These are phyloP conservation scores for Cyanoderma ruficeps DNA, from an alignment of 2,113 vertebrate species.

Conservation along the genomic window DNA sequence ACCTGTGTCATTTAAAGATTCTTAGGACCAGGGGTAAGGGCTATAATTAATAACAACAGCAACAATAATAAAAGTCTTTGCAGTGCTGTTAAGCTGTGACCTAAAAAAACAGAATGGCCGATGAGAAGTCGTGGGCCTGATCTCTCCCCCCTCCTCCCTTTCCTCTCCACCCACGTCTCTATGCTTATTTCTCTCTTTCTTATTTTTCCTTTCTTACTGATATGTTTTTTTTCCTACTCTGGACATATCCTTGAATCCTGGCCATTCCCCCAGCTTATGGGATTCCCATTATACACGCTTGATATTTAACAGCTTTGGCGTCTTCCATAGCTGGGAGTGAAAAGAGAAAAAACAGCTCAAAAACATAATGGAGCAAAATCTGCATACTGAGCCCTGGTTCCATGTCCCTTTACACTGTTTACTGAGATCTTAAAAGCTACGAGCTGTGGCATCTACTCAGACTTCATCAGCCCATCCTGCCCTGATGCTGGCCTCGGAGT, in stretches of 20 bases:
- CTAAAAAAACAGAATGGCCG: not conserved
- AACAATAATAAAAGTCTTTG: not conserved
- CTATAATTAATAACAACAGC: not conserved
- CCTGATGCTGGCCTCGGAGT: slow-evolving; percentile 73
- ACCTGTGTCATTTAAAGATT: not conserved
- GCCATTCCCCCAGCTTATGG: slow-evolving; percentile 54
- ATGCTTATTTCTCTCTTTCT: not conserved
- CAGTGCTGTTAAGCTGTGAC: not conserved
- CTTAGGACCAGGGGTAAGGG: not conserved
- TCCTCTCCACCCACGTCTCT: not conserved
- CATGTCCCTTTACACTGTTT: slow-evolving; percentile 66
- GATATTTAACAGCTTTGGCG: slow-evolving; percentile 34
- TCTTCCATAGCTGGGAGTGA: slow-evolving; percentile 42
- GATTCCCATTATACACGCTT: slow-evolving; percentile 53
- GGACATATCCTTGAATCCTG: slow-evolving; percentile 65
- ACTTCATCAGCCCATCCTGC: slow-evolving; percentile 71
- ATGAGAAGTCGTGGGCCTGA: not conserved
- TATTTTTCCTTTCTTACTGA: slow-evolving; percentile 11
- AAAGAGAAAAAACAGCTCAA: slow-evolving; percentile 32
- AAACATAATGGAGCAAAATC: slow-evolving; percentile 14
- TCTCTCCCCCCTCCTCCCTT: not conserved
- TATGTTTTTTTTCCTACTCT: not conserved
- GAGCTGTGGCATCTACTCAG: slow-evolving; percentile 78
- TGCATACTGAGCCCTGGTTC: slow-evolving; percentile 39
- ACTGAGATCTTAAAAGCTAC: slow-evolving; percentile 64